Evolutionary conservation across 2,888 invertebrate species (phyloP).

Genomic region (Rhingia rostrata): DNA sequence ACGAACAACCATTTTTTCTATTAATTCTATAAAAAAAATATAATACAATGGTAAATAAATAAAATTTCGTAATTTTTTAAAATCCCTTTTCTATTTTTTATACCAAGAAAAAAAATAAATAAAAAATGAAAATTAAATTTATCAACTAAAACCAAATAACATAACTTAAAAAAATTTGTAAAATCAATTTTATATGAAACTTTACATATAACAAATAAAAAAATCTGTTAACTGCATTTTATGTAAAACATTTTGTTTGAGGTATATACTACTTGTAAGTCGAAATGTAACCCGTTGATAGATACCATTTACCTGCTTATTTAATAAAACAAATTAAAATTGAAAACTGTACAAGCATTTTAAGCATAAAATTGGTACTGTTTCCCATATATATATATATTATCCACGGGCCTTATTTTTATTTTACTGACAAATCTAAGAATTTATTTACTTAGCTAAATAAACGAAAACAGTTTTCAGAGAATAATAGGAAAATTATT

Average conservation of each 20-base stretch:
- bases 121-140: constrained; percentile 30
- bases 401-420: constrained; percentile 82
- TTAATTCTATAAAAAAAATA: constrained; percentile 63
- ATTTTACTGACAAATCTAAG: constrained; percentile 70
- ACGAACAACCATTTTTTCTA: constrained; percentile 60
- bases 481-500: constrained; percentile 25
- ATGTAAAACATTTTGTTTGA: constrained; percentile 33
- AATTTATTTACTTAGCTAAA: constrained; percentile 73
- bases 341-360: constrained; percentile 61
- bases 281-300: constrained; percentile 52
- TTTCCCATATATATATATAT: constrained; percentile 80
- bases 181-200: constrained; percentile 64
- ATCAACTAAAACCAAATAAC: constrained; percentile 37
- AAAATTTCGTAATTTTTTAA: constrained; percentile 76
- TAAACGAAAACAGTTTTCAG: constrained; percentile 61
- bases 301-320: constrained; percentile 45
- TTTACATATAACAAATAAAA: constrained; percentile 27
- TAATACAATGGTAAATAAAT: constrained; percentile 29
- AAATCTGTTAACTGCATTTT: constrained; percentile 58
- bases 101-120: constrained; percentile 78
- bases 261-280: constrained; percentile 13
- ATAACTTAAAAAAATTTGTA: constrained; percentile 21
- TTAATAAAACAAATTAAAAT: constrained; percentile 26
- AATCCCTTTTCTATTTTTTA: constrained; percentile 81
- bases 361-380: constrained; percentile 71